These are phyloP conservation scores for Scaptomyza tumidula DNA, from an alignment of 2,888 invertebrate species.

Conservation along the genomic window DNA sequence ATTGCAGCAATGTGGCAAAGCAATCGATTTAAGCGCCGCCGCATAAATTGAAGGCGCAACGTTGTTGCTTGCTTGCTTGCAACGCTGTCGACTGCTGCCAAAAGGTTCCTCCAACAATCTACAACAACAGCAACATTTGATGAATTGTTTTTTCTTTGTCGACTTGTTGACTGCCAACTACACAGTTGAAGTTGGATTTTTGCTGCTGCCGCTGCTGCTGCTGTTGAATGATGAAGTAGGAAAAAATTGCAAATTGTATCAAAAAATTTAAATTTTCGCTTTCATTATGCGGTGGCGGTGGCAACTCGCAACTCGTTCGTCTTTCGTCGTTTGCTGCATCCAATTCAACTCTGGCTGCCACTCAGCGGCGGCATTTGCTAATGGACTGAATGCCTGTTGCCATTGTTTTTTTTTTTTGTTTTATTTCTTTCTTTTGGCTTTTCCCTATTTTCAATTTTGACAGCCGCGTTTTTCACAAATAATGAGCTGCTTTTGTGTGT, in stretches of 20 bases:
- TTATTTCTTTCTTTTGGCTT: conserved; percentile 54
- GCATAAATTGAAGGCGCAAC: conserved; percentile 76
- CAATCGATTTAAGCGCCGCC: conserved; percentile 81
- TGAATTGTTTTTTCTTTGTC: conserved; percentile 80
- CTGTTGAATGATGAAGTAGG: conserved; percentile 73
- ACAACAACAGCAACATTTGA: conserved; percentile 67
- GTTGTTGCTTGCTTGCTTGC: conserved; percentile 26
- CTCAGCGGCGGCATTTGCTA: conserved; percentile 56
- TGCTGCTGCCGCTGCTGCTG: conserved; percentile 39
- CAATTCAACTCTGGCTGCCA: conserved; percentile 40
- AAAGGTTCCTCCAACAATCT: conserved; percentile 75
- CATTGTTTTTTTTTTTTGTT: conserved; percentile 54
- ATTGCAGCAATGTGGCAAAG: conserved; percentile 79
- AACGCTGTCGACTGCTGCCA: conserved; percentile 23
- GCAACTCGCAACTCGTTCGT: conserved; percentile 1
- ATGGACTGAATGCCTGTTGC: conserved; percentile 49
- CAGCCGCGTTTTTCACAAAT: conserved; percentile 78
- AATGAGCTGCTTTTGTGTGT: conserved; percentile 66
- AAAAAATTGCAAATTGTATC: conserved; percentile 81
- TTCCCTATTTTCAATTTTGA: conserved; percentile 78
- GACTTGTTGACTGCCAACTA: conserved; percentile 71
- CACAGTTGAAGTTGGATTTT: conserved; percentile 31
- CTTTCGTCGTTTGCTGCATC: conserved; percentile 28
- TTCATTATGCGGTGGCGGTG: conserved; percentile 72
- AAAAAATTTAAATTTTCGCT: conserved; percentile 81